Percentiles rank a stretch among this genome's conserved stretches.
Evolutionary conservation across 2,113 vertebrate species (phyloP).

Genomic region (Pteruthius melanotis): DNA sequence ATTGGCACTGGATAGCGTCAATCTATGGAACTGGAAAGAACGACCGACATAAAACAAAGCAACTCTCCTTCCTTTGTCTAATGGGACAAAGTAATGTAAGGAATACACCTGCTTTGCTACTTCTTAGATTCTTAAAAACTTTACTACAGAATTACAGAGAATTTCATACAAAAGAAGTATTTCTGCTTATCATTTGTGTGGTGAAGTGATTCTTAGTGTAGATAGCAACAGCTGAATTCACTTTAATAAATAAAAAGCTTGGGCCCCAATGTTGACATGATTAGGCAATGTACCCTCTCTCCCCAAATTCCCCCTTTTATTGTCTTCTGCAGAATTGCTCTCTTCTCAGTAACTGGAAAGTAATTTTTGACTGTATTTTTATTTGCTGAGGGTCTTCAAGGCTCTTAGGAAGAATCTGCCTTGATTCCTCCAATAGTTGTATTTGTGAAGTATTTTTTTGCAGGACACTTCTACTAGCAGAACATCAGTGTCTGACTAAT

Average conservation of each 20-base stretch:
- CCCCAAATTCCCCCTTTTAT: neutral
- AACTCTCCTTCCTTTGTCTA: neutral
- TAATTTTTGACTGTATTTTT: neutral
- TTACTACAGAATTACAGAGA: neutral
- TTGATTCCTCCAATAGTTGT: neutral
- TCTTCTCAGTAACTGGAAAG: neutral
- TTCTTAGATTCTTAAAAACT: neutral
- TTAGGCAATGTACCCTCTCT: neutral
- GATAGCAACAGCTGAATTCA: neutral
- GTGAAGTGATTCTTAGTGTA: neutral
- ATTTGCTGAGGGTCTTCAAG: neutral
- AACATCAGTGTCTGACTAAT: conserved; percentile 46
- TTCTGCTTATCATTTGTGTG: neutral
- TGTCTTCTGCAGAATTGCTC: neutral
- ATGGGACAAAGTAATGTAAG: neutral
- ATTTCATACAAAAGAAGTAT: neutral
- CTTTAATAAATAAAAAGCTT: neutral
- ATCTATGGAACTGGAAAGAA: neutral
- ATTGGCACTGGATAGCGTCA: neutral
- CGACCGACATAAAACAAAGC: neutral
- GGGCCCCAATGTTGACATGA: neutral
- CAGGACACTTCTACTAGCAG: neutral
- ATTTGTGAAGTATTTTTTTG: neutral
- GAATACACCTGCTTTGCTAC: neutral
- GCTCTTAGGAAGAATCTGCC: neutral